Conservation (phyloP, 1,140 invertebrate genomes). For the Meloidogyne exigua region DNA sequence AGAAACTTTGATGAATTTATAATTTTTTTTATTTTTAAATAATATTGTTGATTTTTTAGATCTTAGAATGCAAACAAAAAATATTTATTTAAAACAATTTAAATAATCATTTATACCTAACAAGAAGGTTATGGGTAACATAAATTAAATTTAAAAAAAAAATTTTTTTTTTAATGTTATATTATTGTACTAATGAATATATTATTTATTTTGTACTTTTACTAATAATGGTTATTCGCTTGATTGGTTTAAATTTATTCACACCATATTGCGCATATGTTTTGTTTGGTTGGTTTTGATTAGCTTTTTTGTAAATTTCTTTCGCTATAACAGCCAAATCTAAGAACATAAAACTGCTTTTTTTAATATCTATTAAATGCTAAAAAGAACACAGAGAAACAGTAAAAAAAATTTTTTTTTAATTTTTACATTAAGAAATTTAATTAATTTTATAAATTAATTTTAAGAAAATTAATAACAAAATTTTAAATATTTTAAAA, state of each 20-base stretch:
- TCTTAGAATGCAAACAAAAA: background rate
- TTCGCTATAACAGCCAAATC: background rate
- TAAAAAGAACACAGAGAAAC: too few relatives aligned
- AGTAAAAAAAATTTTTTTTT: background rate
- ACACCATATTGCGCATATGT: slow-evolving; percentile 4
- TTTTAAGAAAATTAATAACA: too few relatives aligned
- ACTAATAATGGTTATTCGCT: background rate
- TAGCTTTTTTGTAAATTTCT: background rate
- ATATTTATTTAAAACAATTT: too few relatives aligned
- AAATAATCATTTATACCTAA: too few relatives aligned
- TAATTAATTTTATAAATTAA: too few relatives aligned
- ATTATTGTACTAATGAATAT: background rate
- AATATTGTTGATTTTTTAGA: background rate
- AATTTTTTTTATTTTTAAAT: background rate
- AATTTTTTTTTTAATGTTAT: too few relatives aligned
- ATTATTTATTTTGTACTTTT: background rate
- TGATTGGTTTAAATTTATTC: background rate
- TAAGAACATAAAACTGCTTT: background rate
- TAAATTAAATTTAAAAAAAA: too few relatives aligned
- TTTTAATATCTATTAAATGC: background rate
- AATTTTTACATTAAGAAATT: too few relatives aligned
- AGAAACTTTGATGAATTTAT: background rate
- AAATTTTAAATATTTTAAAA: too few relatives aligned
- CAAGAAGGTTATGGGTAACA: too few relatives aligned
- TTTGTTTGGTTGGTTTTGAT: background rate